Conservation (phyloP, 2,113 vertebrate genomes). For the Tragelaphus imberbis region DNA sequence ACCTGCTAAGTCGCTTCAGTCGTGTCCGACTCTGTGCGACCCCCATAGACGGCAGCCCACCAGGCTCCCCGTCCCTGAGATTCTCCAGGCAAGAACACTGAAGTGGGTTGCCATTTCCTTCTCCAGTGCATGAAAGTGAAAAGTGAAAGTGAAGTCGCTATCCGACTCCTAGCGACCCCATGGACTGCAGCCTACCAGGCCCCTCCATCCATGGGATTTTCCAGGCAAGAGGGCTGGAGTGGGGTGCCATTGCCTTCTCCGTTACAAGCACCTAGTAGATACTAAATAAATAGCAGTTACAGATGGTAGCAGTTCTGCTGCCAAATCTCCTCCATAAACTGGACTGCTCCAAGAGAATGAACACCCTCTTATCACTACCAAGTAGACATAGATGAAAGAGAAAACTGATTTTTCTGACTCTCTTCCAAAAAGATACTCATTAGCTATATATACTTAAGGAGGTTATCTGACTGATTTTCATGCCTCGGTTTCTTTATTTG, state of each 20-base stretch:
- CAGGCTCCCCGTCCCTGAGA: too few relatives aligned
- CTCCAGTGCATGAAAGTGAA: too few relatives aligned
- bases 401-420: neutral
- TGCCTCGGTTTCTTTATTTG: neutral
- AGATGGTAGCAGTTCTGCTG: neutral
- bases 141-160: too few relatives aligned
- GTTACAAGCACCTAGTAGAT: neutral
- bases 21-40: too few relatives aligned
- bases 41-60: too few relatives aligned
- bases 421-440: neutral
- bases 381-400: neutral
- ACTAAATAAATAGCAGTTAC: neutral
- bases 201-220: too few relatives aligned
- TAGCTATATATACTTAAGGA: neutral
- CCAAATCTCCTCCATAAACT: neutral
- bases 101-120: too few relatives aligned
- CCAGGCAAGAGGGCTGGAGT: too few relatives aligned
- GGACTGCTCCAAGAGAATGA: neutral
- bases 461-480: neutral
- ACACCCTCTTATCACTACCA: neutral
- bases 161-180: too few relatives aligned
- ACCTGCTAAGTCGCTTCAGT: neutral
- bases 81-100: too few relatives aligned
- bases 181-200: too few relatives aligned
- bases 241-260: too few relatives aligned